These are phyloP conservation scores for Archips xylosteana DNA, from an alignment of 2,888 invertebrate species.

Conservation along the genomic window DNA sequence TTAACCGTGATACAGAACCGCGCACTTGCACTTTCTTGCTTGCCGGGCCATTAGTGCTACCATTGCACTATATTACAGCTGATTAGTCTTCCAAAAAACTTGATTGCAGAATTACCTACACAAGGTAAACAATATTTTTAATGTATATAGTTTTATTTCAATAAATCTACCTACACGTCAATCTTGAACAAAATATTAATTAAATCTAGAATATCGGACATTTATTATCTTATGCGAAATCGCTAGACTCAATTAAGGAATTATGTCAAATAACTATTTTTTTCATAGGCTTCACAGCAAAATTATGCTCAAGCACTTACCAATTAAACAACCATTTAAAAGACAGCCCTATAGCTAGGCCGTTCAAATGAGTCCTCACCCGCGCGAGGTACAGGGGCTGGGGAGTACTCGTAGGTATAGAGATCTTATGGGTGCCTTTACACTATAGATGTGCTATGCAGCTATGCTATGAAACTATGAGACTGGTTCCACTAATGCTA, in stretches of 20 bases:
- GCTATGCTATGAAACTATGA: too few species aligned
- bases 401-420: too few species aligned
- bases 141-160: not conserved
- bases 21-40: not conserved
- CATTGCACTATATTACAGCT: not conserved
- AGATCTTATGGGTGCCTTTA: too few species aligned
- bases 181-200: slow-evolving; percentile 5
- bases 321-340: too few species aligned
- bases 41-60: not conserved
- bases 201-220: not conserved
- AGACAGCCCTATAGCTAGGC: too few species aligned
- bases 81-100: not conserved
- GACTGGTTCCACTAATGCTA: too few species aligned
- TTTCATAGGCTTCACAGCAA: too few species aligned
- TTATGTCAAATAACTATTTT: not conserved
- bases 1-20: not conserved
- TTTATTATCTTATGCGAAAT: not conserved
- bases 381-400: too few species aligned
- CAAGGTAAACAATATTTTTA: slow-evolving; percentile 2
- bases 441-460: too few species aligned
- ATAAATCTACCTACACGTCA: not conserved
- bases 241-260: not conserved
- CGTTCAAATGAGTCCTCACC: too few species aligned
- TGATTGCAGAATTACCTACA: not conserved
- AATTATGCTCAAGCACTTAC: too few species aligned